Conservation (phyloP, 2,888 invertebrate genomes). For the Coenonympha glycerion region DNA sequence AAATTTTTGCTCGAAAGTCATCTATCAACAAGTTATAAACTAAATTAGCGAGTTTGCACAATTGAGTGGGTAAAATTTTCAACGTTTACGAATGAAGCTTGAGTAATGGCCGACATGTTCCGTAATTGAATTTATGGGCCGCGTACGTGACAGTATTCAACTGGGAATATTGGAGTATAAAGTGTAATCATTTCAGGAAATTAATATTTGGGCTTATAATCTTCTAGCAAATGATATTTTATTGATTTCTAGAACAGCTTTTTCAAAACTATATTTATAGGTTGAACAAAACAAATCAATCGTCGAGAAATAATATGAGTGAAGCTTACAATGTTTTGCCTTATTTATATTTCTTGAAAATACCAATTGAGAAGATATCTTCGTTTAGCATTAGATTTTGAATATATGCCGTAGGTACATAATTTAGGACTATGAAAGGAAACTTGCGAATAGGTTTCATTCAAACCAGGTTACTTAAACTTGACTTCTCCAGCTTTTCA, state of each 20-base stretch:
- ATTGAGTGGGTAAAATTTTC: conserved; percentile 13
- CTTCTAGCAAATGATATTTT: too few species aligned
- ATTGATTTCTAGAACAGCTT: too few species aligned
- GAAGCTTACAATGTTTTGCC: too few species aligned
- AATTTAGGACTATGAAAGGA: not conserved
- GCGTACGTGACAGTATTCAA: conserved; percentile 11
- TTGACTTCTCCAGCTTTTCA: not conserved
- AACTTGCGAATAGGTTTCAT: conserved; percentile 1
- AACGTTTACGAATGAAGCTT: conserved; percentile 16
- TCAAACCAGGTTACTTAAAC: conserved; percentile 1
- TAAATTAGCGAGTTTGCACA: conserved; percentile 19
- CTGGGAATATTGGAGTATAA: conserved; percentile 4
- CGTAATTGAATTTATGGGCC: conserved; percentile 13
- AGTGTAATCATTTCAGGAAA: not conserved
- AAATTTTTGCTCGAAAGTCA: conserved; percentile 14
- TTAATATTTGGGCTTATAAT: not conserved
- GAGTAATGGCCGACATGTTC: conserved; percentile 10
- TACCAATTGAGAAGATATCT: too few species aligned
- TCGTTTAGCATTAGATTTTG: too few species aligned
- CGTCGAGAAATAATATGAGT: too few species aligned
- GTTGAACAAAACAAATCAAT: too few species aligned
- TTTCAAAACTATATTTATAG: too few species aligned
- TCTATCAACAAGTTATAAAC: conserved; percentile 23
- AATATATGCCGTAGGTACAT: not conserved
- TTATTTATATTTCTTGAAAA: too few species aligned